These are phyloP conservation scores for Procambarus clarkii DNA, from an alignment of 1,140 invertebrate genomes.

Conservation along the genomic window DNA sequence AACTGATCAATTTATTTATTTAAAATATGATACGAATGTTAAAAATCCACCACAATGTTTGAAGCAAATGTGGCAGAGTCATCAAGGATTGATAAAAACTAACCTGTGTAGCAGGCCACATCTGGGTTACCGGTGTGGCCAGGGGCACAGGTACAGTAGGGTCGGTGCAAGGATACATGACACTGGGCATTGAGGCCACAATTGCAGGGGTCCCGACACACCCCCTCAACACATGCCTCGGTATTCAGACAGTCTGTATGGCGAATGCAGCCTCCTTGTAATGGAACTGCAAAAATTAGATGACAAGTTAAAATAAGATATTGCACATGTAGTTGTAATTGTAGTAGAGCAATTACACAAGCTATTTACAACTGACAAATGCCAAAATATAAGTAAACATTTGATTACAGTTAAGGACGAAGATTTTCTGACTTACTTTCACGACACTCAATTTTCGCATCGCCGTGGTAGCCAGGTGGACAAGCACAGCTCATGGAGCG, in stretches of 20 bases:
- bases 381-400: too few relatives aligned
- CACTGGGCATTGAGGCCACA: constrained; percentile 73
- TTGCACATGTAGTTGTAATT: neutral
- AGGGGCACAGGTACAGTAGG: constrained; percentile 70
- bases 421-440: constrained; percentile 79
- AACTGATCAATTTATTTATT: too few relatives aligned
- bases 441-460: constrained; percentile 84
- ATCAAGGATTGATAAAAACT: neutral
- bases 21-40: neutral
- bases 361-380: too few relatives aligned
- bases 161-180: constrained; percentile 69
- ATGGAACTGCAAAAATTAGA: constrained; percentile 78
- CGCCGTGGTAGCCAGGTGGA: constrained; percentile 78
- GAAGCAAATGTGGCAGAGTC: too few relatives aligned
- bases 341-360: too few relatives aligned
- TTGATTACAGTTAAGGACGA: too few relatives aligned
- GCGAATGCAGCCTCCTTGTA: constrained; percentile 82
- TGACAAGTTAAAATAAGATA: neutral
- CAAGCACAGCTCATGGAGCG: constrained; percentile 72
- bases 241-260: constrained; percentile 84
- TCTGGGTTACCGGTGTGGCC: constrained; percentile 72
- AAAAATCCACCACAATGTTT: too few relatives aligned
- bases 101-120: constrained; percentile 73
- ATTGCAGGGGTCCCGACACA: constrained; percentile 87
- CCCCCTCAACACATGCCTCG: constrained; percentile 82